Conservation (phyloP, 2,888 invertebrate species). For the Andrena camellia region DNA sequence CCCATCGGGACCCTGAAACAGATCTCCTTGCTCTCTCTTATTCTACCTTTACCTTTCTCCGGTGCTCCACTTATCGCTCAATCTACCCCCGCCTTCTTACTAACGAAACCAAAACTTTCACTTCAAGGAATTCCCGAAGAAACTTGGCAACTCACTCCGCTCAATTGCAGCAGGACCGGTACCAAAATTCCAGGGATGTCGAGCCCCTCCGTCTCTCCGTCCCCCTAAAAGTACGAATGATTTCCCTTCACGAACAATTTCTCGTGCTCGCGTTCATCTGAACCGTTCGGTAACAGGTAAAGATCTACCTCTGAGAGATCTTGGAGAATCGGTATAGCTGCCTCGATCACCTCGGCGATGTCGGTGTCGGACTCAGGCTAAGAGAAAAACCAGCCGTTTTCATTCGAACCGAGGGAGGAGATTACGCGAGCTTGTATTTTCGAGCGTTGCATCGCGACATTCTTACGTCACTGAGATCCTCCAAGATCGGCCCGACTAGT, state of each 20-base stretch:
- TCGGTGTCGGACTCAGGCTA: slow-evolving; percentile 81
- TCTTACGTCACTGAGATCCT: slow-evolving; percentile 83
- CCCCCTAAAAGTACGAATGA: slow-evolving; percentile 54
- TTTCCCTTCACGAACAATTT: background rate
- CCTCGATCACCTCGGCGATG: slow-evolving; percentile 76
- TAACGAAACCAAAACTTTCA: background rate
- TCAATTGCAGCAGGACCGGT: slow-evolving; percentile 60
- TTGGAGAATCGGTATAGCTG: slow-evolving; percentile 79
- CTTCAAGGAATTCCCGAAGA: background rate
- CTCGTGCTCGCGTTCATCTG: too few species aligned
- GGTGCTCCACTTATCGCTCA: background rate
- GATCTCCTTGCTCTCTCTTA: slow-evolving; percentile 18
- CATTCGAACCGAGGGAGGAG: too few species aligned
- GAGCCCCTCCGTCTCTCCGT: slow-evolving; percentile 49
- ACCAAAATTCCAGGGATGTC: slow-evolving; percentile 61
- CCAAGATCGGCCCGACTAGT: slow-evolving; percentile 80
- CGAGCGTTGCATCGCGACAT: background rate
- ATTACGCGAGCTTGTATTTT: background rate
- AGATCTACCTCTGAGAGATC: slow-evolving; percentile 79
- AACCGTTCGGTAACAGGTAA: background rate
- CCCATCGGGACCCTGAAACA: slow-evolving; percentile 78
- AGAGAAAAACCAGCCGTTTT: slow-evolving; percentile 26
- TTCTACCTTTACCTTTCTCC: background rate
- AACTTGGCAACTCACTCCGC: slow-evolving; percentile 55
- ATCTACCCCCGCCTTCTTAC: background rate